phyloP scores from a whole-genome alignment of 2,797 vertebrate species.

The Hylomyscus alleni region DNA sequence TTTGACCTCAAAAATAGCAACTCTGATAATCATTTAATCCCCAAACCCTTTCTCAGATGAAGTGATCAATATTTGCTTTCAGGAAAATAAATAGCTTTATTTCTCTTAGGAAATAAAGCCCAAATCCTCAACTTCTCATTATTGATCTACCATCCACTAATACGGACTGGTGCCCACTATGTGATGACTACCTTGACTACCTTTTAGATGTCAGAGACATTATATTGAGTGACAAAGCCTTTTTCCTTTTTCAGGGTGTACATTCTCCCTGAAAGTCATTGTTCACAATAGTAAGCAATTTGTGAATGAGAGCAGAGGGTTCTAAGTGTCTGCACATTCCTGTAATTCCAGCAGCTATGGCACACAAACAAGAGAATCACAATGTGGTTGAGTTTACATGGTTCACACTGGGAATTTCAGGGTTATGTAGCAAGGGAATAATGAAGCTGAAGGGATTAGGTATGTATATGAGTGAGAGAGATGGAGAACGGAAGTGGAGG shows the following conservation, averaged over 20 bases:
- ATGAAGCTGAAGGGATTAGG: not conserved
- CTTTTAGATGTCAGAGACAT: not conserved
- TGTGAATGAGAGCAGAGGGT: not conserved
- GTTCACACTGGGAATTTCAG: not conserved
- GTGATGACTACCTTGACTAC: not conserved
- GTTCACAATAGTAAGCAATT: not conserved
- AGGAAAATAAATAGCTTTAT: constrained; percentile 8
- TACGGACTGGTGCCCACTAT: not conserved
- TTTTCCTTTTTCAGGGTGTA: not conserved
- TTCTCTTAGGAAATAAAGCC: not conserved
- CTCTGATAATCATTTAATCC: not conserved
- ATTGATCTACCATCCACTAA: not conserved
- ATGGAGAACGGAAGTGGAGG: not conserved
- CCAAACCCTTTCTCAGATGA: not conserved
- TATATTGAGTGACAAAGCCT: not conserved
- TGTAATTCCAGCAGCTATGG: not conserved
- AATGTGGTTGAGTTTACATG: not conserved
- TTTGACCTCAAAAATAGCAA: not conserved
- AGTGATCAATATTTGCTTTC: not conserved
- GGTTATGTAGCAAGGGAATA: too few species aligned
- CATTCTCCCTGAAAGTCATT: not conserved
- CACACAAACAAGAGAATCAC: not conserved
- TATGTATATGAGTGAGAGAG: not conserved
- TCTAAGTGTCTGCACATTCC: not conserved
- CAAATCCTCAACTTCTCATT: not conserved